A percentile compares a stretch with the other conserved stretches of the same genome.
These are phyloP conservation scores for Torymus texanus DNA, from an alignment of 2,888 invertebrate genomes.

Conservation along the genomic window DNA sequence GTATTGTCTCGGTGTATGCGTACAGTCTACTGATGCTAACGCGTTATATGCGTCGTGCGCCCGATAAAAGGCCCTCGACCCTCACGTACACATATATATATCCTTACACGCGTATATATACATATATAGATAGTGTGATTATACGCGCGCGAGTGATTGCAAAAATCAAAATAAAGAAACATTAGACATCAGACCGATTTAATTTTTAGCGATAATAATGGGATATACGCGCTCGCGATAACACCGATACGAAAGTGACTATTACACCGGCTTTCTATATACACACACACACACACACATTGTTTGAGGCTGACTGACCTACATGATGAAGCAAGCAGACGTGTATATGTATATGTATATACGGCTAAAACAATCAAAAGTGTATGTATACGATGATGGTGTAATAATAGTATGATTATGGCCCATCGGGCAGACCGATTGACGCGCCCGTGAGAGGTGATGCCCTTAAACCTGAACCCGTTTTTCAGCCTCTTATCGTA, in stretches of 20 bases:
- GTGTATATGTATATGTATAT: background rate
- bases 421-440: background rate
- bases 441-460: background rate
- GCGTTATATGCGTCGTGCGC: slow-evolving; percentile 1
- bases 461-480: slow-evolving; percentile 10
- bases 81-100: slow-evolving; percentile 8
- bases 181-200: too few relatives aligned
- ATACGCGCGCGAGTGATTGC: background rate
- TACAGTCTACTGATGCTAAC: background rate
- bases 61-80: slow-evolving; percentile 62
- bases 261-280: too few relatives aligned
- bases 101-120: background rate
- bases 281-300: background rate
- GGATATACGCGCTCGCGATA: slow-evolving; percentile 2
- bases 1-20: background rate
- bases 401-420: background rate
- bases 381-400: background rate
- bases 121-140: too few relatives aligned
- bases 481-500: background rate
- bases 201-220: slow-evolving; percentile 1
- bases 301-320: background rate
- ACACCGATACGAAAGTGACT: background rate
- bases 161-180: background rate
- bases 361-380: background rate
- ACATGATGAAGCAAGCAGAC: too few relatives aligned